Percentiles rank a stretch among this genome's conserved stretches.
These are phyloP conservation scores for Atta texana DNA, from an alignment of 1,140 invertebrate species.

Conservation along the genomic window DNA sequence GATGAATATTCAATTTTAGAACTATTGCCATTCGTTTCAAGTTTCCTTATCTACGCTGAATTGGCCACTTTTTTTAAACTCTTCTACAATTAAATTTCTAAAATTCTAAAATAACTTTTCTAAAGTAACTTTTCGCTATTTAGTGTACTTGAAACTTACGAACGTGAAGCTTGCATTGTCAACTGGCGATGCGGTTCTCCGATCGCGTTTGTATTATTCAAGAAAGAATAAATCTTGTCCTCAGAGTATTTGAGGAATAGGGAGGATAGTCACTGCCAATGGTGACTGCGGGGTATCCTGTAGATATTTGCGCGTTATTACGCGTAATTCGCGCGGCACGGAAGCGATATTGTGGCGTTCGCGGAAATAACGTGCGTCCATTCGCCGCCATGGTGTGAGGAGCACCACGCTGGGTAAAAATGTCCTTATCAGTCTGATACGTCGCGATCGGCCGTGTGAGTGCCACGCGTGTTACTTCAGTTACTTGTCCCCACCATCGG, in stretches of 20 bases:
- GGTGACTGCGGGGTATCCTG: neutral
- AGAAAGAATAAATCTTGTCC: neutral
- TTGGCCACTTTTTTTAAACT: neutral
- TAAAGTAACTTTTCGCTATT: neutral
- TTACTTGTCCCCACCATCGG: conserved; percentile 58
- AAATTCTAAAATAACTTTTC: neutral
- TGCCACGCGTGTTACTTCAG: conserved; percentile 47
- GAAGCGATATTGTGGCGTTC: neutral
- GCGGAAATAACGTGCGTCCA: conserved; percentile 20
- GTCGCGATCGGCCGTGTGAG: conserved; percentile 31
- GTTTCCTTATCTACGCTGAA: neutral
- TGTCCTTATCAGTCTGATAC: conserved; percentile 55
- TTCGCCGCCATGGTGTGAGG: conserved; percentile 24
- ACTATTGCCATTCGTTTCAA: conserved; percentile 1
- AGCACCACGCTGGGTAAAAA: conserved; percentile 52
- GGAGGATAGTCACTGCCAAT: neutral
- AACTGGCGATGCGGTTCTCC: neutral
- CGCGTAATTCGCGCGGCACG: neutral
- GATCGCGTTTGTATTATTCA: neutral
- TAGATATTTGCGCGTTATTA: conserved; percentile 5
- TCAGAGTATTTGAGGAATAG: neutral
- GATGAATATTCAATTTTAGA: neutral
- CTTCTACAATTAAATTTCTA: neutral
- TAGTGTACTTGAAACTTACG: neutral
- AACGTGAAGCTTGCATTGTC: neutral